Evolutionary conservation across 2,113 vertebrate genomes (phyloP), one percentile per base, ranked within the genome.

Genomic region (Ancistrus triradiatus): DNA sequence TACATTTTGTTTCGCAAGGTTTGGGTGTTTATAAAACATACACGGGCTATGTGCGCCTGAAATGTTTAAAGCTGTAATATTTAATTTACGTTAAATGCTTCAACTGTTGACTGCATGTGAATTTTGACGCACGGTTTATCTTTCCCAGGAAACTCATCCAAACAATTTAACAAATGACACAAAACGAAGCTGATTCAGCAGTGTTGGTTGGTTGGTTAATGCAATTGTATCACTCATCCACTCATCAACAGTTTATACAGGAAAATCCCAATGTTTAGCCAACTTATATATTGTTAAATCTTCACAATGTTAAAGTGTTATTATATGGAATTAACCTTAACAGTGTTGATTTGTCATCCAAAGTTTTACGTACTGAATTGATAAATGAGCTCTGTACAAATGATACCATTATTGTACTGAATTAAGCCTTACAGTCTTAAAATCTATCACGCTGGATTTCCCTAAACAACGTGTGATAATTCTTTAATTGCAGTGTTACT

Each of bases 71-170:
- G 9, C 28, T 11, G 44, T 35, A 38, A 37, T 49, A 22, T 49
- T 61, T 18, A 40, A 22, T 50, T 50, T 59, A n/a, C n/a, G 18
- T 27, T 37, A 35, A 33, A 47, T 22, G 21, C 18, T 40, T 6
- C 60, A 18, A n/a, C 14, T 51, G 59, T 50, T 62, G 15, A 51
- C 33, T 38, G 19, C 35, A 38, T 24, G 47, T 49, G 57, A 59
- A 46, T 44, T 21, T 60, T 60, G 35, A 40, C 7, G 47, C 6
- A 3, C 33, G 10, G 35, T 62, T 62, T 50, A 62, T 38, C 31
- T 38, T 51, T n/a, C 27, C 25, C 22, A 46, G 25, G 44, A 59
- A 47, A 33, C 27, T 9, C 15, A 18, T 51, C 33, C 37, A 27
- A 51, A 51, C 47, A 28, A 19, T 22, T 42, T 50, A 27, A 60